phyloP scores from a whole-genome alignment of 1,140 invertebrate species.

The Hirudo medicinalis region DNA sequence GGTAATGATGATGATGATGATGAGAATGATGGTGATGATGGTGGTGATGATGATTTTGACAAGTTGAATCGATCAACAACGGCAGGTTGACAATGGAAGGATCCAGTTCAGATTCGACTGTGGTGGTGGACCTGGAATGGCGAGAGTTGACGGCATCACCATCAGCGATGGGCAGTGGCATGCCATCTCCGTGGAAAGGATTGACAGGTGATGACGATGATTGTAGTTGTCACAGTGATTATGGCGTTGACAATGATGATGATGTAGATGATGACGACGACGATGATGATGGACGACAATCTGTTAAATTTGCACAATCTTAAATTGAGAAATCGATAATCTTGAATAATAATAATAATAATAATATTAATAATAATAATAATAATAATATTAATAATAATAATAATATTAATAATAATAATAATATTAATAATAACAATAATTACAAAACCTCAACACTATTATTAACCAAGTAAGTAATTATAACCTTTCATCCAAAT shows the following conservation, averaged over 20 bases:
- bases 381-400: neutral
- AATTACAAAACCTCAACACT: neutral
- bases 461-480: too few relatives aligned
- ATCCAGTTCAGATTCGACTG: conserved; percentile 78
- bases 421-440: neutral
- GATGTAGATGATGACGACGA: too few relatives aligned
- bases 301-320: too few relatives aligned
- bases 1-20: neutral
- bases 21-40: neutral
- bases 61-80: conserved; percentile 9
- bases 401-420: neutral
- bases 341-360: too few relatives aligned
- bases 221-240: too few relatives aligned
- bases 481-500: too few relatives aligned
- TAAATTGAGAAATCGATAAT: too few relatives aligned
- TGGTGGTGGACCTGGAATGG: conserved; percentile 74
- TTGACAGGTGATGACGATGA: conserved; percentile 40
- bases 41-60: neutral
- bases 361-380: too few relatives aligned
- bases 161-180: conserved; percentile 83
- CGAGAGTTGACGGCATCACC: conserved; percentile 57
- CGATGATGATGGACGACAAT: too few relatives aligned
- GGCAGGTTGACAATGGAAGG: conserved; percentile 57
- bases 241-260: too few relatives aligned
- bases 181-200: conserved; percentile 63